These are phyloP conservation scores for Corydoras maculifer DNA, from an alignment of 2,113 vertebrate species.

Conservation along the genomic window DNA sequence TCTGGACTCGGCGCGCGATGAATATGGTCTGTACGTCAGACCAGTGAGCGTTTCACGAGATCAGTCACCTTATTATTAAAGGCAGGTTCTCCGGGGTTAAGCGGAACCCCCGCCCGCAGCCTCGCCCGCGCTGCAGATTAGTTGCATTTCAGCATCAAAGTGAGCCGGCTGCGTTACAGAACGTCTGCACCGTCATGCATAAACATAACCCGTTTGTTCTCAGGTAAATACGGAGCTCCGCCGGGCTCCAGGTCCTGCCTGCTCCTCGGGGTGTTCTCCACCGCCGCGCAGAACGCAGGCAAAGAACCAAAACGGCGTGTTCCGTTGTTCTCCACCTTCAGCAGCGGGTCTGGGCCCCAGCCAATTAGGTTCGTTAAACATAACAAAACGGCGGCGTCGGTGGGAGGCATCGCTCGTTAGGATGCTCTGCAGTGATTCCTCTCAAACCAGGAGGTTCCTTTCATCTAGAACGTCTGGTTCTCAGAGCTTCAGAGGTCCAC, in stretches of 20 bases:
- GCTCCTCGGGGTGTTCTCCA: slow-evolving; percentile 52
- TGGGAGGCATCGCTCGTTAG: slow-evolving; percentile 65
- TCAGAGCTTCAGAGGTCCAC: not conserved
- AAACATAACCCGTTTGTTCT: slow-evolving; percentile 64
- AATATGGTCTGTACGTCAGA: too few species aligned
- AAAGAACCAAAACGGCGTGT: slow-evolving; percentile 45
- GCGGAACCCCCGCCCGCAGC: not conserved
- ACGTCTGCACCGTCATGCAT: slow-evolving; percentile 60
- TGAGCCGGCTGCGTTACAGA: slow-evolving; percentile 38
- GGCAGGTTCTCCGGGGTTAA: too few species aligned
- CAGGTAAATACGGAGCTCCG: slow-evolving; percentile 25
- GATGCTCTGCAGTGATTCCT: slow-evolving; percentile 40
- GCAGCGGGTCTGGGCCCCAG: slow-evolving; percentile 51
- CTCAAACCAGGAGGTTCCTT: slow-evolving; percentile 27
- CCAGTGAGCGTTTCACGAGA: too few species aligned
- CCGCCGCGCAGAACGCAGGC: slow-evolving; percentile 41
- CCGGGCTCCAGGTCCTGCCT: slow-evolving; percentile 42
- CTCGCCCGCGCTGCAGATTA: not conserved
- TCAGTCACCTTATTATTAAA: too few species aligned
- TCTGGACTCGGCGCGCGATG: too few species aligned
- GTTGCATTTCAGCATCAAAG: not conserved
- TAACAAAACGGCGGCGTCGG: slow-evolving; percentile 71
- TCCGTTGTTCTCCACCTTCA: slow-evolving; percentile 42
- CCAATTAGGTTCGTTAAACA: slow-evolving; percentile 71
- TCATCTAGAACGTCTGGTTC: slow-evolving; percentile 30